These are phyloP conservation scores for Coleophora deauratella DNA, from an alignment of 2,888 invertebrate genomes.

Conservation along the genomic window DNA sequence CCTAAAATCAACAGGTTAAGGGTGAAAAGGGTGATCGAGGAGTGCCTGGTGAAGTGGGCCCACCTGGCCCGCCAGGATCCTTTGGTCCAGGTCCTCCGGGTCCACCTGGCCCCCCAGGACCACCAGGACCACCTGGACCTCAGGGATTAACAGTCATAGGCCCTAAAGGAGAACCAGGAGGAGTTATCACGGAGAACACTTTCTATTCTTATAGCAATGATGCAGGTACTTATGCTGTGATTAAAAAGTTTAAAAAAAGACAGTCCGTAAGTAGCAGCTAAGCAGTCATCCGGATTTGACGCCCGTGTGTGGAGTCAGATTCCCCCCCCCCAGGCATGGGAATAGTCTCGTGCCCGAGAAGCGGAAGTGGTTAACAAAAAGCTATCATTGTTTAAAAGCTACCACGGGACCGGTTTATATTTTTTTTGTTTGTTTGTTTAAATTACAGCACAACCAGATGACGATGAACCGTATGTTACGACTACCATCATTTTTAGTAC, in stretches of 20 bases:
- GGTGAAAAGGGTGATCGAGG: conserved; percentile 50
- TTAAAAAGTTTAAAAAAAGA: conserved; percentile 5
- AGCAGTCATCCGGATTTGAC: too few relatives aligned
- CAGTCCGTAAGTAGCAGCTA: too few relatives aligned
- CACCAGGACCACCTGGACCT: conserved; percentile 37
- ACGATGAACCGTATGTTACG: conserved; percentile 37
- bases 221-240: conserved; percentile 10
- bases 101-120: conserved; percentile 32
- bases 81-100: conserved; percentile 16
- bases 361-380: too few relatives aligned
- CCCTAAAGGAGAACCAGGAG: conserved; percentile 48
- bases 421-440: too few relatives aligned
- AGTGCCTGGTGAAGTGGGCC: conserved; percentile 31
- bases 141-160: conserved; percentile 43
- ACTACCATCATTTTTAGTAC: conserved; percentile 45
- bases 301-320: not conserved
- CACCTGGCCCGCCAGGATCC: conserved; percentile 23
- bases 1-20: conserved; percentile 33
- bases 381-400: too few relatives aligned
- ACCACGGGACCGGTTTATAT: too few relatives aligned
- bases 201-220: conserved; percentile 13
- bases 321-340: too few relatives aligned
- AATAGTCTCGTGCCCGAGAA: too few relatives aligned
- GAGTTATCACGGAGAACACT: conserved; percentile 20
- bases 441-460: conserved; percentile 19